Evolutionary conservation across 2,113 vertebrate genomes (phyloP).

Genomic region (Equus przewalskii): DNA sequence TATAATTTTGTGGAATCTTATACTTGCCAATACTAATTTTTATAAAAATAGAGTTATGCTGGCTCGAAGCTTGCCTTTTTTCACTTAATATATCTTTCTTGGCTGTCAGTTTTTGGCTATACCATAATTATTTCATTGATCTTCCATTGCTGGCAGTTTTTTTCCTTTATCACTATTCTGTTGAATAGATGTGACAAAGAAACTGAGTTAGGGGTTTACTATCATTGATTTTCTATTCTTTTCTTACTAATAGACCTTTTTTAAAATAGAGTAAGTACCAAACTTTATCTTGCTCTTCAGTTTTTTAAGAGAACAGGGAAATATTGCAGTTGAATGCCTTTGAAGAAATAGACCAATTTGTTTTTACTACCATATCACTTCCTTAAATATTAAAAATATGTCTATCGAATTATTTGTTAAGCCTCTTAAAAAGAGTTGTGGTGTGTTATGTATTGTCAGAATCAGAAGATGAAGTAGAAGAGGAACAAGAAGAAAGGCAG

Average conservation of each 20-base stretch:
- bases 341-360: background rate
- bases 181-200: background rate
- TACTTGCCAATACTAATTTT: background rate
- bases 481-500: conserved; percentile 95
- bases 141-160: background rate
- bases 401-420: background rate
- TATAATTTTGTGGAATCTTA: background rate
- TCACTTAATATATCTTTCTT: background rate
- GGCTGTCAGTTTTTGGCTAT: background rate
- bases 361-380: background rate
- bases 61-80: background rate
- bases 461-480: conserved; percentile 97
- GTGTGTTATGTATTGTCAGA: conserved; percentile 87
- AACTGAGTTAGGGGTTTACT: conserved; percentile 12
- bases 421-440: background rate
- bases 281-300: background rate
- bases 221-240: background rate
- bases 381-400: conserved; percentile 34
- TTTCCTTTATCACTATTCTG: background rate
- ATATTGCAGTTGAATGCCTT: conserved; percentile 23
- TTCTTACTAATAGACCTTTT: background rate
- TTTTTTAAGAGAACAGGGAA: conserved; percentile 53
- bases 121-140: background rate
- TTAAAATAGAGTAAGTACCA: background rate
- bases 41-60: conserved; percentile 13